Percentiles rank a stretch among this genome's conserved stretches.
These are phyloP conservation scores for Phrynocephalus guinanensis DNA, from an alignment of 2,797 vertebrate genomes.

Conservation along the genomic window DNA sequence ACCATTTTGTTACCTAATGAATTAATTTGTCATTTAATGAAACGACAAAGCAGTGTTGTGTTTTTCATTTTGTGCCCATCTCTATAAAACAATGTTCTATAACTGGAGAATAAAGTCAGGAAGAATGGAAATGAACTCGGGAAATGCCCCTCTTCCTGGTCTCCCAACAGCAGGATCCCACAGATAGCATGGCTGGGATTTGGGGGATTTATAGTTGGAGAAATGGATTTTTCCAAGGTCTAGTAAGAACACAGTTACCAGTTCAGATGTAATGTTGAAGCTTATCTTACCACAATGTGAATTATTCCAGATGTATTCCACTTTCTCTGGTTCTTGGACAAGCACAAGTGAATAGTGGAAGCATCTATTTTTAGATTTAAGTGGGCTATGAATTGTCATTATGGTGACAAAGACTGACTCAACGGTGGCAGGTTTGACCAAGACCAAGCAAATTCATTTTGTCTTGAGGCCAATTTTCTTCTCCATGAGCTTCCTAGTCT, in stretches of 20 bases:
- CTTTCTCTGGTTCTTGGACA: not conserved
- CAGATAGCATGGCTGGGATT: not conserved
- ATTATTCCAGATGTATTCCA: not conserved
- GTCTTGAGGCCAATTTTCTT: too few relatives aligned
- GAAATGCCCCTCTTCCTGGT: not conserved
- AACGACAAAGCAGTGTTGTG: too few relatives aligned
- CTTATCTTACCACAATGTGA: not conserved
- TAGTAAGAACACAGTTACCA: too few relatives aligned
- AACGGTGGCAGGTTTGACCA: not conserved
- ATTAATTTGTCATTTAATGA: too few relatives aligned
- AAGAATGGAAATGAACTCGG: not conserved
- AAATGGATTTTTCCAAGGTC: too few relatives aligned
- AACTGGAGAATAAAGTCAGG: not conserved
- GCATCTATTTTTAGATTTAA: not conserved
- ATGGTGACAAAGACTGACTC: not conserved
- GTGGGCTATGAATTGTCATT: not conserved
- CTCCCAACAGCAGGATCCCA: not conserved
- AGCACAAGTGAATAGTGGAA: not conserved
- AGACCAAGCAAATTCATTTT: not conserved
- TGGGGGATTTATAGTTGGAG: too few relatives aligned
- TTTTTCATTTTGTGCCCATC: too few relatives aligned
- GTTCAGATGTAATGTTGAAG: not conserved
- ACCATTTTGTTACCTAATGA: too few relatives aligned
- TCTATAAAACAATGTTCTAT: not conserved
- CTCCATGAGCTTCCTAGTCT: too few relatives aligned